These are phyloP conservation scores for Pantherophis guttatus DNA, from an alignment of 2,113 vertebrate genomes.

Conservation along the genomic window DNA sequence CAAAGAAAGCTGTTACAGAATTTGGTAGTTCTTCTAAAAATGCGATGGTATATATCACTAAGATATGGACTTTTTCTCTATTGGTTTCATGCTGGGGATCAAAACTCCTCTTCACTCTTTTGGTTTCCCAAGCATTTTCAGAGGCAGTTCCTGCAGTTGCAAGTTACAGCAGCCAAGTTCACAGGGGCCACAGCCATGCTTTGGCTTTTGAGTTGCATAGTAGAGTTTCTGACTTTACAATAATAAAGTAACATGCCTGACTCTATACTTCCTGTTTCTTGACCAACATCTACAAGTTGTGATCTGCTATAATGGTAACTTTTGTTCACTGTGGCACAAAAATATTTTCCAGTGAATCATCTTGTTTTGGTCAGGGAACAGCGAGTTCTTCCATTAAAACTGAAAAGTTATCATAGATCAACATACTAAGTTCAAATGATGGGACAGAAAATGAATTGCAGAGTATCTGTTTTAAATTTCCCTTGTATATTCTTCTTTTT, in stretches of 20 bases:
- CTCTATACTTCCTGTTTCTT: neutral
- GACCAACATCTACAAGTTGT: no score
- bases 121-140: neutral
- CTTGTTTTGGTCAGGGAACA: neutral
- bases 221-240: neutral
- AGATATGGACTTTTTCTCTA: neutral
- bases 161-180: neutral
- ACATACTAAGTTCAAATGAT: constrained; percentile 22
- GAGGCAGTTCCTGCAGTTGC: neutral
- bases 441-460: constrained; percentile 36
- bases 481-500: neutral
- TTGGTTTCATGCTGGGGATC: neutral
- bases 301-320: neutral
- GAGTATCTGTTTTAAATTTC: constrained; percentile 16
- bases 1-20: no score
- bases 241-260: neutral
- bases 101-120: neutral
- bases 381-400: neutral
- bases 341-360: neutral
- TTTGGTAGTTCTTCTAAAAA: no score
- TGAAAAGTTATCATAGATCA: constrained; percentile 21
- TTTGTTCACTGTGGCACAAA: neutral
- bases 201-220: neutral
- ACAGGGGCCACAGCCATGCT: neutral
- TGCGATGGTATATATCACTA: neutral